A percentile compares a stretch with the other conserved stretches of the same genome.
These are phyloP conservation scores for Philereme vetulata DNA, from an alignment of 2,888 invertebrate species.

Conservation along the genomic window DNA sequence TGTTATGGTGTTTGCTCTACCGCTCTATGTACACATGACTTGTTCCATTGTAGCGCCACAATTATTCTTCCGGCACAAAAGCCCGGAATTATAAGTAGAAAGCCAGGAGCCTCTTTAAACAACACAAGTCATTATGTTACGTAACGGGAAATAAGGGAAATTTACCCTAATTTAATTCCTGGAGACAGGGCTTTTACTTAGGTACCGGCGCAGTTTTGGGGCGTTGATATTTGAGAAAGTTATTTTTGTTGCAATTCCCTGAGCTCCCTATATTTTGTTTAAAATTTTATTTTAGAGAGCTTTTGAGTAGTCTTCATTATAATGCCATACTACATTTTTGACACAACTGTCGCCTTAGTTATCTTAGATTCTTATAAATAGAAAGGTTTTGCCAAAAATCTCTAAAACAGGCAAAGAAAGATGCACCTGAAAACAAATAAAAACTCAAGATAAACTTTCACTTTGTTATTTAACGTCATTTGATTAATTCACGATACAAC, in stretches of 20 bases:
- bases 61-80: constrained; percentile 20
- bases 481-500: too few relatives aligned
- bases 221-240: constrained; percentile 52
- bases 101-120: constrained; percentile 45
- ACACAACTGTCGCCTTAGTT: too few relatives aligned
- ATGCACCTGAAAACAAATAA: too few relatives aligned
- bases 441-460: too few relatives aligned
- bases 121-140: constrained; percentile 53
- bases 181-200: constrained; percentile 51
- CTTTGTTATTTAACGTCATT: too few relatives aligned
- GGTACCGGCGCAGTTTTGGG: constrained; percentile 46
- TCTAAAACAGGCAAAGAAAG: too few relatives aligned
- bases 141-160: constrained; percentile 45
- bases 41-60: constrained; percentile 15
- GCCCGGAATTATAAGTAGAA: constrained; percentile 28
- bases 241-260: constrained; percentile 52
- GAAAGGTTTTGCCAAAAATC: too few relatives aligned
- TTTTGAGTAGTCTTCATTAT: too few relatives aligned
- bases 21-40: constrained; percentile 14
- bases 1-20: constrained; percentile 19
- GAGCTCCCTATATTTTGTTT: constrained; percentile 28
- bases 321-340: too few relatives aligned
- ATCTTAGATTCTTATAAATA: too few relatives aligned
- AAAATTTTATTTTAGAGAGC: constrained; percentile 7
- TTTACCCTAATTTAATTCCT: constrained; percentile 63